Evolutionary conservation across 2,797 vertebrate genomes (phyloP).

Genomic region (Argentina silus): DNA sequence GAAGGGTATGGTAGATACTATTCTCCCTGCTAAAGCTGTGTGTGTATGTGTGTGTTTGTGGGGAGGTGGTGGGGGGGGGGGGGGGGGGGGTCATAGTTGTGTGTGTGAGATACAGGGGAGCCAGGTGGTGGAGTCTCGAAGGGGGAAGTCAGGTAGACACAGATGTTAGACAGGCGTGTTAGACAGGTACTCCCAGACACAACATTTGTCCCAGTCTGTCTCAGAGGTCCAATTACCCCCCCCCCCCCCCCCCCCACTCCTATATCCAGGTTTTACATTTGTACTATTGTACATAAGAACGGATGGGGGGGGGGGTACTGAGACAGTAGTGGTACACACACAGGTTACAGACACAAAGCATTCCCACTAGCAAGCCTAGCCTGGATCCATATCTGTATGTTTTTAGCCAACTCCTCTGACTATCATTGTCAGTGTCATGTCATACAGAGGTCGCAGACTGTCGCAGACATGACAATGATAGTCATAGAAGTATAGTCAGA

Average conservation of each 20-base stretch:
- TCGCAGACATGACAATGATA: neutral
- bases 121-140: slow-evolving; percentile 6
- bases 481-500: neutral
- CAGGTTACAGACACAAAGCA: slow-evolving; percentile 6
- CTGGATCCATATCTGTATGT: too few species aligned
- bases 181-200: slow-evolving; percentile 5
- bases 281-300: slow-evolving; percentile 25
- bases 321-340: slow-evolving; percentile 23
- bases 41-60: slow-evolving; percentile 11
- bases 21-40: neutral
- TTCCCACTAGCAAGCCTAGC: slow-evolving; percentile 3
- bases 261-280: slow-evolving; percentile 17
- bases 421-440: too few species aligned
- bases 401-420: too few species aligned
- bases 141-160: neutral
- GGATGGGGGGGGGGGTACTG: neutral
- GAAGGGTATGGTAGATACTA: neutral
- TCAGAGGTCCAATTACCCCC: slow-evolving; percentile 15
- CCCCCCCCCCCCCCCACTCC: neutral
- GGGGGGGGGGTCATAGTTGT: slow-evolving; percentile 4
- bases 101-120: neutral
- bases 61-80: neutral
- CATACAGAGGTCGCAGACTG: neutral
- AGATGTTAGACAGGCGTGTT: neutral
- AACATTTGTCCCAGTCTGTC: slow-evolving; percentile 21